Evolutionary conservation across 2,797 vertebrate species (phyloP).

Genomic region (Pterois miles): DNA sequence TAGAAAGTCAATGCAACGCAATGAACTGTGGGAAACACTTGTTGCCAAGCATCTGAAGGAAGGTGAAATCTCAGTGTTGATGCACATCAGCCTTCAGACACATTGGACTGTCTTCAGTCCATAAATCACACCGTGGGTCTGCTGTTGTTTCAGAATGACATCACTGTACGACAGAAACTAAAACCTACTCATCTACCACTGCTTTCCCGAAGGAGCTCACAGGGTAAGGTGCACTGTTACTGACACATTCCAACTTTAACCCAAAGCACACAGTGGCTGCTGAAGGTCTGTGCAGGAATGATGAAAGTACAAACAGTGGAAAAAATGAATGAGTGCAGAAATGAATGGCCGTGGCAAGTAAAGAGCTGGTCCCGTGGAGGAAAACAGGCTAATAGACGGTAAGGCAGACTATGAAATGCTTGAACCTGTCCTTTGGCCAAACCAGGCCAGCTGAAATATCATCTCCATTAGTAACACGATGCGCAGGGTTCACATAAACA

Average conservation of each 20-base stretch:
- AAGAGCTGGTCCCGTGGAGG: conserved; percentile 20
- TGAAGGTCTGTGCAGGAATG: conserved; percentile 26
- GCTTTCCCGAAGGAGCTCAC: conserved; percentile 35
- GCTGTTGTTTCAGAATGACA: conserved; percentile 51
- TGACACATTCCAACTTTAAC: conserved; percentile 53
- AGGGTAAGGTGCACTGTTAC: conserved; percentile 47
- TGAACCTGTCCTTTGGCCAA: conserved; percentile 65
- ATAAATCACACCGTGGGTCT: conserved; percentile 54
- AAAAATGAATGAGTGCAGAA: conserved; percentile 52
- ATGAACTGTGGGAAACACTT: conserved; percentile 16
- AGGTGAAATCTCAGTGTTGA: conserved; percentile 19
- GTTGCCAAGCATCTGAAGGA: conserved; percentile 17
- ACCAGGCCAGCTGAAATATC: conserved; percentile 73
- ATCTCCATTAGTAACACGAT: conserved; percentile 60
- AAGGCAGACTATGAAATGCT: conserved; percentile 54
- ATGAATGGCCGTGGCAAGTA: conserved; percentile 29
- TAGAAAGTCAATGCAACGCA: background rate
- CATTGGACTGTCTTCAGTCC: conserved; percentile 25
- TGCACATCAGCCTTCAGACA: conserved; percentile 19
- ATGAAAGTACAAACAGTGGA: conserved; percentile 43
- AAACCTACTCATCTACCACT: conserved; percentile 31
- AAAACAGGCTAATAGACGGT: conserved; percentile 28
- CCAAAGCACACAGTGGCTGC: conserved; percentile 57
- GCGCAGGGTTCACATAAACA: conserved; percentile 65
- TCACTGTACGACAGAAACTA: conserved; percentile 34